Base-by-base conservation (phyloP, 2,888 invertebrate species). In the Himalopsyche tibetana region DNA sequence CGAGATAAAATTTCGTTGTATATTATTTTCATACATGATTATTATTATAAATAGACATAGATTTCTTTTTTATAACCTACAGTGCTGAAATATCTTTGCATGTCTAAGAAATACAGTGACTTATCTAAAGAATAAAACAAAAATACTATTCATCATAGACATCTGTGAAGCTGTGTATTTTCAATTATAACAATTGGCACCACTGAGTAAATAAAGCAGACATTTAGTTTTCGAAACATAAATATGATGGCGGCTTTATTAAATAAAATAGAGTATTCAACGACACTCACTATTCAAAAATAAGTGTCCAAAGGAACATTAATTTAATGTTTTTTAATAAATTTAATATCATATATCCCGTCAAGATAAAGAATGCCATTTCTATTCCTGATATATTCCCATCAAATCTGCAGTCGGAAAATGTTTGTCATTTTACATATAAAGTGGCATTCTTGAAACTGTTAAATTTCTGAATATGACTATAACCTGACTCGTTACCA, bases 101-200 rank as follows among this genome's bases (percentile, higher is more conserved):
- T 38, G 15, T 74, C 28, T 69, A 28, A 69, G 28, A 12, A 8
- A n/a, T 56, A 69, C 9, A 74, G 74, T 74, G 74, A 74, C 74
- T 74, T 74, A 74, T 15, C 28, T 19, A 74, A 38, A 74, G 36
- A 69, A 69, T 36, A 69, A 12, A 9, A 11, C 51, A 51, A 51
- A 19, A 19, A 19, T 74, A 38, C 19, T 38, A 74, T 69, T 69
- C 56, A 63, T 63, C 28, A 19, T 63, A 63, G 28, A 63, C 63
- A n/a, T 63, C 63, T 36, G 15, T 74, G 36, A 15, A 12, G 36
- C 74, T 36, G 74, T 74, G 74, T 15, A 36, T 74, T 74, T 74
- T 38, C 74, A 74, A 74, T 74, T 74, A 6, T 15, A 74, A 74
- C 74, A 74, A 74, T 74, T 74, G 74, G 74, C 74, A 74, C 74